These are phyloP conservation scores for Melanotaenia duboulayi DNA, from an alignment of 2,113 vertebrate genomes.

Conservation along the genomic window DNA sequence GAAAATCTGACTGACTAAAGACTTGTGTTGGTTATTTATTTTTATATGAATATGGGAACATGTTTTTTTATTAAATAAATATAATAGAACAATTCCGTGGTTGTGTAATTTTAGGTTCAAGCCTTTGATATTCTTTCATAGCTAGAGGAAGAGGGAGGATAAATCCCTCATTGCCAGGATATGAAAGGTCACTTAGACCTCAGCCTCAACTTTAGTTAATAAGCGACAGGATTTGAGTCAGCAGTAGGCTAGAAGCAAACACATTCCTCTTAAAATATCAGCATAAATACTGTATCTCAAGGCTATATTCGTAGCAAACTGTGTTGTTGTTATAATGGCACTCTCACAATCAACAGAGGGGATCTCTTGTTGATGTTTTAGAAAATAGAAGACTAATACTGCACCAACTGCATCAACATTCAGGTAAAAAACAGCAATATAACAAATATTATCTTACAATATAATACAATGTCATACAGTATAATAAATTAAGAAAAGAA, in stretches of 20 bases:
- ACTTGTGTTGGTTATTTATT: constrained; percentile 62
- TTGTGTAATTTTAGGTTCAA: constrained; percentile 16
- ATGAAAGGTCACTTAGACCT: constrained; percentile 36
- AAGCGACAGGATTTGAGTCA: constrained; percentile 57
- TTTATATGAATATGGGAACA: constrained; percentile 34
- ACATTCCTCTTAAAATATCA: constrained; percentile 30
- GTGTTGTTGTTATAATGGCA: neutral
- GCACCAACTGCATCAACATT: too few species aligned
- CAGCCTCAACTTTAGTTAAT: constrained; percentile 50
- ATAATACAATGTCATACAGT: too few species aligned
- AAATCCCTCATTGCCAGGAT: constrained; percentile 41
- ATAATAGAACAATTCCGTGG: constrained; percentile 26
- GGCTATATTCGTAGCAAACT: neutral
- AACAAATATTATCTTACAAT: too few species aligned
- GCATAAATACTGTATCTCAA: constrained; percentile 15
- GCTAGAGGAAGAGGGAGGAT: neutral
- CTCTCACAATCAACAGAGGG: neutral
- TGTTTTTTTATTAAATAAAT: constrained; percentile 66
- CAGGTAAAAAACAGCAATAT: too few species aligned
- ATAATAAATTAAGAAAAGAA: too few species aligned
- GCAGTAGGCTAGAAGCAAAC: constrained; percentile 21
- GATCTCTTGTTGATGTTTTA: neutral
- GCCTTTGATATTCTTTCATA: neutral
- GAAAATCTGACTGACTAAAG: constrained; percentile 18
- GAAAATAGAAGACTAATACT: too few species aligned